Percentiles rank a stretch among this genome's conserved stretches.
Evolutionary conservation across 2,113 vertebrate genomes (phyloP).

Genomic region (Elephas maximus): DNA sequence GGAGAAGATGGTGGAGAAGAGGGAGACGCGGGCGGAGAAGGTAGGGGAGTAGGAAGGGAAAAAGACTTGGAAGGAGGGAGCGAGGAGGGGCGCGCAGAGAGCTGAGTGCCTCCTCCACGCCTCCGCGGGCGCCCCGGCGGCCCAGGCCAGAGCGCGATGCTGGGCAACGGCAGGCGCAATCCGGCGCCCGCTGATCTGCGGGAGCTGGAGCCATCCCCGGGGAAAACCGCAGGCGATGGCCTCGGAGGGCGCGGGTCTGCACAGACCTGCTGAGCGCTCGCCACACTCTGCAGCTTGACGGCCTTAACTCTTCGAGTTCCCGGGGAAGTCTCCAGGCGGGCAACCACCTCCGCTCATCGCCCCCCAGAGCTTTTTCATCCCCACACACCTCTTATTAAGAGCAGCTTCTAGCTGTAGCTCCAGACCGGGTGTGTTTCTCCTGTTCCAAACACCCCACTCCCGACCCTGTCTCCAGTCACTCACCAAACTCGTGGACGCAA

Average conservation of each 20-base stretch:
- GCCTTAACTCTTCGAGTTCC: too few relatives aligned
- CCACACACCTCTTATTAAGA: background rate
- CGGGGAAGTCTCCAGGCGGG: too few relatives aligned
- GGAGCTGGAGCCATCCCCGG: background rate
- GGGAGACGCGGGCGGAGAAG: background rate
- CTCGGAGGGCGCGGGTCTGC: background rate
- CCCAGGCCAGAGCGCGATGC: background rate
- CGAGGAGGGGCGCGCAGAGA: too few relatives aligned
- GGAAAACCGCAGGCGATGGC: background rate
- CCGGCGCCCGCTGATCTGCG: accelerated
- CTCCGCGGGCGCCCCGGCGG: background rate
- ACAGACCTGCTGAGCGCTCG: background rate
- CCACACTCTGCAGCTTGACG: background rate
- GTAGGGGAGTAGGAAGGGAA: too few relatives aligned
- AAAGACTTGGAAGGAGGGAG: too few relatives aligned
- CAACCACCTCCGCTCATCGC: background rate
- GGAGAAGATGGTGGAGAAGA: background rate
- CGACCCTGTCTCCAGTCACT: background rate
- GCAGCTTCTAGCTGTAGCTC: background rate
- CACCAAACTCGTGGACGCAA: background rate
- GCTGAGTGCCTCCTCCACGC: background rate
- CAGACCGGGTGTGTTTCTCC: background rate
- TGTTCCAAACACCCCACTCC: background rate
- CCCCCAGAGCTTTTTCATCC: background rate
- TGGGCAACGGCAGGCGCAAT: background rate